Base-by-base conservation (phyloP, 2,797 vertebrate species). In the Oreonectes daqikongensis region DNA sequence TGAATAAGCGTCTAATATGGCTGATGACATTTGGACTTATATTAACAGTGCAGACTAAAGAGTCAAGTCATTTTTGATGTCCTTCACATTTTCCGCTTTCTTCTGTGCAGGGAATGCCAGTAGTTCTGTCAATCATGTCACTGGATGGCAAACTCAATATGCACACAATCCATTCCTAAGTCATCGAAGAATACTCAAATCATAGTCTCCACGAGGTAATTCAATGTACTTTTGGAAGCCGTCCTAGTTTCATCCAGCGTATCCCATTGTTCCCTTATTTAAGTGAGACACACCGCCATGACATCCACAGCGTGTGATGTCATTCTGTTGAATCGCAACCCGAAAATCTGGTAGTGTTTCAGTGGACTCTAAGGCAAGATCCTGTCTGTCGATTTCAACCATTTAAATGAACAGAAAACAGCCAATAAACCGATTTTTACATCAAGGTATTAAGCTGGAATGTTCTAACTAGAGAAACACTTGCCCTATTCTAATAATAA, bases 401-500 rank as follows among this genome's bases (percentile, higher is more conserved):
- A 79, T 82, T 52, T 84, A 40, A 64, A 60, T 42, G 42, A 77
- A 74, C 72, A 80, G 26, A 59, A 20, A 68, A 84, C 80, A 81
- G 26, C 26, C 18, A 73, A 44, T 18, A 26, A 72, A 52, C 66
- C 50, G 30, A 32, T 24, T 32, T n/a, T 35, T 22, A 53, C 32
- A 68, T 71, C 57, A 60, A 32, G 15, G 18, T 35, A 4, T 32
- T 35, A 46, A 20, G 72, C 9, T 69, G 28, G 38, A 79, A 72
- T 77, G 40, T 78, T 28, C 38, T 42, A 22, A 35, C 28, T 75
- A 18, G 53, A 75, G 65, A 57, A 67, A 73, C 55, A 57, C 32
- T 50, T 71, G 46, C 20, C 70, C 76, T 75, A 50, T 69, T 57
- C 26, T 82, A 85, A 84, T 81, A 88, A 83, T 82, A 67, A 83